phyloP scores from a whole-genome alignment of 2,113 vertebrate species.

The Pampusana beccarii region DNA sequence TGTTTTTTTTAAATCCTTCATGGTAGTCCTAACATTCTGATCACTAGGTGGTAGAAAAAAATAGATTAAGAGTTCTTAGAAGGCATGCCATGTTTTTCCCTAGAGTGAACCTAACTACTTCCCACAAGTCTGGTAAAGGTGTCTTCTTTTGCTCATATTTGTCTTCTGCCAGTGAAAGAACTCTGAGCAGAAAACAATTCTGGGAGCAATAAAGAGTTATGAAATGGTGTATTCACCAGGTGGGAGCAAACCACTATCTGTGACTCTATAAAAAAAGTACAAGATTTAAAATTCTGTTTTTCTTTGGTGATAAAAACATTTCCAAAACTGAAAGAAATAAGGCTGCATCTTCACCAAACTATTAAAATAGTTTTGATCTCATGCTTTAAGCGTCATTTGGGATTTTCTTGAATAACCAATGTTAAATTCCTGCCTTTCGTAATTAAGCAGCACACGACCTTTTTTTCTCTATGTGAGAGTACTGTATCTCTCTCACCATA shows the following conservation, averaged over 20 bases:
- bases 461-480: not conserved
- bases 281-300: not conserved
- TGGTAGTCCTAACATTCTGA: not conserved
- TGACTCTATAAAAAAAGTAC: not conserved
- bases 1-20: not conserved
- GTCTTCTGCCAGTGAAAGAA: not conserved
- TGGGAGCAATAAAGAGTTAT: not conserved
- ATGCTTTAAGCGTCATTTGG: not conserved
- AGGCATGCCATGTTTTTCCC: not conserved
- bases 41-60: not conserved
- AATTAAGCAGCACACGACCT: not conserved
- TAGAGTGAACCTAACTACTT: not conserved
- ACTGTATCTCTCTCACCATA: fast-evolving
- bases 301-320: not conserved
- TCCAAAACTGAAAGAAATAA: not conserved
- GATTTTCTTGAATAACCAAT: not conserved
- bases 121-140: not conserved
- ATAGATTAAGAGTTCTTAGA: not conserved
- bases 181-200: not conserved
- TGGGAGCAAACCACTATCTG: not conserved
- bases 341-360: not conserved
- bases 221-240: not conserved
- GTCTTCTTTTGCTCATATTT: not conserved
- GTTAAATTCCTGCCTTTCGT: not conserved
- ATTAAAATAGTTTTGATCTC: not conserved